Percentiles rank a stretch among this genome's conserved stretches.
Evolutionary conservation across 2,113 vertebrate genomes (phyloP).

Genomic region (Sinocyclocheilus rhinocerous): DNA sequence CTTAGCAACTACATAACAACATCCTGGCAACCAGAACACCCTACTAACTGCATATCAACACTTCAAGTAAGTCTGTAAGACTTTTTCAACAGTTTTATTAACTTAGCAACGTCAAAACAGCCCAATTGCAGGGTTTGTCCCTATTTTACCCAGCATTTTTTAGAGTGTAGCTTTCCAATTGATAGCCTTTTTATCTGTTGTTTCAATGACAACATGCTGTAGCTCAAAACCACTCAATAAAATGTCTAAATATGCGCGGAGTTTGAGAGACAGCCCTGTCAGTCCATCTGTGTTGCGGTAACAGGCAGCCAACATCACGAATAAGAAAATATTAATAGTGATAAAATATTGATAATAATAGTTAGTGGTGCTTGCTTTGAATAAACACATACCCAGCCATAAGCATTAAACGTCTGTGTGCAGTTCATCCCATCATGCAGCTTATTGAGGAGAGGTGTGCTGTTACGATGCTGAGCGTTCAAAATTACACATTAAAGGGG

Average conservation of each 20-base stretch:
- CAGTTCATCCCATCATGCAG: not conserved
- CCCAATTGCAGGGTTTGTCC: too few relatives aligned
- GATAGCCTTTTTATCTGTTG: slow-evolving; percentile 69
- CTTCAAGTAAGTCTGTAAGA: too few relatives aligned
- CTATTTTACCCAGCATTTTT: too few relatives aligned
- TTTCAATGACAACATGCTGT: slow-evolving; percentile 76
- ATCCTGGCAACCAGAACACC: not conserved
- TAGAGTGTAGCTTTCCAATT: slow-evolving; percentile 62
- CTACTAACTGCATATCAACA: too few relatives aligned
- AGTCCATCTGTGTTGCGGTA: not conserved
- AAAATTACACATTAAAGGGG: not conserved
- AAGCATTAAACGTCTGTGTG: not conserved
- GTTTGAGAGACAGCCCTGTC: slow-evolving; percentile 46
- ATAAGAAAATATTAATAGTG: not conserved
- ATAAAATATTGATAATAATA: not conserved
- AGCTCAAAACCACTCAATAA: slow-evolving; percentile 64
- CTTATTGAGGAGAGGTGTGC: not conserved
- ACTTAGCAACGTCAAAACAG: too few relatives aligned
- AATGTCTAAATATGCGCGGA: slow-evolving; percentile 69
- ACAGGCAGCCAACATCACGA: not conserved
- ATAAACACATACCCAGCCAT: not conserved
- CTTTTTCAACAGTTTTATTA: too few relatives aligned
- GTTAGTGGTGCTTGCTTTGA: not conserved
- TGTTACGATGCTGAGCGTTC: not conserved
- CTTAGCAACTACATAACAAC: not conserved